Conservation (phyloP, 1,140 invertebrate genomes). For the Drosophila kikkawai region DNA sequence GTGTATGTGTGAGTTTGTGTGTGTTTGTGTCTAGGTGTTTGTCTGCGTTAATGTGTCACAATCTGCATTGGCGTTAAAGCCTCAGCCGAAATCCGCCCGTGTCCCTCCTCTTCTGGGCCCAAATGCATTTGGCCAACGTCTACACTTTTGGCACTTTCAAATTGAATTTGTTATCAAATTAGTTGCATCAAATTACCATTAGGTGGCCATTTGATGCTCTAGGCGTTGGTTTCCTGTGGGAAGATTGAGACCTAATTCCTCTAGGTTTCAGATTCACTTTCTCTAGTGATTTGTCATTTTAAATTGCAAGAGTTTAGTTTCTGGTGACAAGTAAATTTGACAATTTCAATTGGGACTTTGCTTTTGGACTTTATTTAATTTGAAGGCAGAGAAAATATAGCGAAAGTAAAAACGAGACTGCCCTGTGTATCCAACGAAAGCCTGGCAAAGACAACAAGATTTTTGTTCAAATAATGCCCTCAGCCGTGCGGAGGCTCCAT, state of each 20-base stretch:
- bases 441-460: constrained; percentile 24
- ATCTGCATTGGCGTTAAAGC: constrained; percentile 59
- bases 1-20: neutral
- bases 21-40: constrained; percentile 49
- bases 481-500: constrained; percentile 40
- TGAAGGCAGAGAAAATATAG: neutral
- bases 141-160: constrained; percentile 68
- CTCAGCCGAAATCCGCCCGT: constrained; percentile 26
- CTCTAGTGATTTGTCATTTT: neutral
- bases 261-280: neutral
- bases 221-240: neutral
- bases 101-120: constrained; percentile 2
- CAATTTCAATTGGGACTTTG: no score
- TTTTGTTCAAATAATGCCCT: constrained; percentile 42
- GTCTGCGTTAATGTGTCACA: constrained; percentile 65
- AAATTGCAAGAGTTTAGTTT: neutral
- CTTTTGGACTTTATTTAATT: neutral
- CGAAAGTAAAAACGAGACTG: neutral
- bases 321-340: neutral
- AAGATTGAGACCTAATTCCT: neutral
- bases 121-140: constrained; percentile 59
- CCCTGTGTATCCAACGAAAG: neutral
- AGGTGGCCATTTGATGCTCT: constrained; percentile 43
- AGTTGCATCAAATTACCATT: constrained; percentile 76
- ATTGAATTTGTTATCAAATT: constrained; percentile 82